Conservation (phyloP, 2,888 invertebrate genomes). For the Herminia tarsipennalis region DNA sequence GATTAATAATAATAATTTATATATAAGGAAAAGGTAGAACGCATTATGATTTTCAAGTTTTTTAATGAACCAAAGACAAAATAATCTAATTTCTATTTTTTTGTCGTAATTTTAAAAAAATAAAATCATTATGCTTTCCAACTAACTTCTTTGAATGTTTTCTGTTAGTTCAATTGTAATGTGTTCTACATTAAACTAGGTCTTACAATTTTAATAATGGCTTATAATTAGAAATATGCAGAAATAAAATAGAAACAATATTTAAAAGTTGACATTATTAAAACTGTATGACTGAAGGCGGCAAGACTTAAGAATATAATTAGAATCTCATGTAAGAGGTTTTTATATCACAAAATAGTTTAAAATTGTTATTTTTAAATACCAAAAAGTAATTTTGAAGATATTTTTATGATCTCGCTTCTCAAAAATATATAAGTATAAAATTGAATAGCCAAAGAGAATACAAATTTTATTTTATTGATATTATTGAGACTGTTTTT, state of each 20-base stretch:
- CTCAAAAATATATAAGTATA: slow-evolving; percentile 1
- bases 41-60: not conserved
- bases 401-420: slow-evolving; percentile 6
- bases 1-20: slow-evolving; percentile 1
- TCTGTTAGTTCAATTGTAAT: too few species aligned
- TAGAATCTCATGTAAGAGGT: not conserved
- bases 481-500: slow-evolving; percentile 4
- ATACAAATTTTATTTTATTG: not conserved
- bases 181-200: too few species aligned
- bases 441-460: slow-evolving; percentile 2
- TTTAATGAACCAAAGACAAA: too few species aligned
- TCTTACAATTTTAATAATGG: too few species aligned
- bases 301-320: too few species aligned
- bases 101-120: not conserved
- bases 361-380: not conserved
- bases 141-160: too few species aligned
- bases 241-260: too few species aligned
- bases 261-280: too few species aligned
- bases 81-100: not conserved
- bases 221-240: too few species aligned
- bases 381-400: not conserved
- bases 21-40: not conserved
- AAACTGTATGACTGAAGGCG: too few species aligned
- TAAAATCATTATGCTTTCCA: not conserved
- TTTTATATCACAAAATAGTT: not conserved